phyloP scores from a whole-genome alignment of 2,113 vertebrate species.

The Anhinga rufa region DNA sequence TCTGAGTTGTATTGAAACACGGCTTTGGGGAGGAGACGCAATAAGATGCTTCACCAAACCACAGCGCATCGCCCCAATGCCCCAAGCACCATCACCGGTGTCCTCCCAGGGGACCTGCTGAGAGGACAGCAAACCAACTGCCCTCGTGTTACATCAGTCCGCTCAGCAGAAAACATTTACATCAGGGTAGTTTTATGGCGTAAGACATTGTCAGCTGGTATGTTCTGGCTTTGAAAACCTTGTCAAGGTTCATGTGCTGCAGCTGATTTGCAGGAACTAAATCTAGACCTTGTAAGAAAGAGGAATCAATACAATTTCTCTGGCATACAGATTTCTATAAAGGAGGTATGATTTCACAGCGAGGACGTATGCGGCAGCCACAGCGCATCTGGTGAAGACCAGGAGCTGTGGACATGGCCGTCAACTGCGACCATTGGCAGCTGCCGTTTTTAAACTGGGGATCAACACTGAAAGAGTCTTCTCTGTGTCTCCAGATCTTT shows the following conservation, averaged over 20 bases:
- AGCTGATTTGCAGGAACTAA: background rate
- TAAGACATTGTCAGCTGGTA: background rate
- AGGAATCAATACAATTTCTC: background rate
- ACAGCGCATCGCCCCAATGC: background rate
- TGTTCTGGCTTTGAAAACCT: background rate
- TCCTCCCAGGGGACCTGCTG: background rate
- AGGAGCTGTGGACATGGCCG: background rate
- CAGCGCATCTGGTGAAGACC: background rate
- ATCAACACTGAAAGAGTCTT: background rate
- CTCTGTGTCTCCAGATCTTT: background rate
- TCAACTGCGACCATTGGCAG: background rate
- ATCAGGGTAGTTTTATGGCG: background rate
- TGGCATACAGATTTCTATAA: background rate
- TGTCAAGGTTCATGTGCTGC: background rate
- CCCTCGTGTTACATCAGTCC: fast-evolving
- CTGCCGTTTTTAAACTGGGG: background rate
- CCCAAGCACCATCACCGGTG: fast-evolving
- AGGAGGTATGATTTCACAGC: background rate
- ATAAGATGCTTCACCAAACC: background rate
- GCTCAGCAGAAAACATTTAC: background rate
- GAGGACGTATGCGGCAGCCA: fast-evolving
- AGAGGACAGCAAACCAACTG: background rate
- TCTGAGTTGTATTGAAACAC: background rate
- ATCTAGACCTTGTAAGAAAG: background rate
- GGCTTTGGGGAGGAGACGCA: background rate